Evolutionary conservation across 2,888 invertebrate genomes (phyloP).

Genomic region (Apamea anceps): DNA sequence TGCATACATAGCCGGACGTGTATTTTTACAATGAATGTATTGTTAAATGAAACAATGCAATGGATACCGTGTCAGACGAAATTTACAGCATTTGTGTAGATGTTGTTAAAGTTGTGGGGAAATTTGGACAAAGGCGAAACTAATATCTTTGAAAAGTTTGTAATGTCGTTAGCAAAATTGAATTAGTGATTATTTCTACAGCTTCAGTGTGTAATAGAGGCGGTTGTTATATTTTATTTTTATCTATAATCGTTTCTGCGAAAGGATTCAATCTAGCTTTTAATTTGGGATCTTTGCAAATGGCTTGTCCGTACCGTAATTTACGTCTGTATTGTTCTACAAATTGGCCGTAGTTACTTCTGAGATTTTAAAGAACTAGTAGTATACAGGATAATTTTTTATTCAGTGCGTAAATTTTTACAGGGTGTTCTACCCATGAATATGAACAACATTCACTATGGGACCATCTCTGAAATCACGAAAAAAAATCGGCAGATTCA

Average conservation of each 20-base stretch:
- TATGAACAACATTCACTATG: no score
- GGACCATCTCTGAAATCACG: no score
- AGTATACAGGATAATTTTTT: no score
- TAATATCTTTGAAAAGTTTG: constrained; percentile 41
- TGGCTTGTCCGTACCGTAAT: neutral
- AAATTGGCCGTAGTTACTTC: neutral
- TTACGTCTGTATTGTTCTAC: neutral
- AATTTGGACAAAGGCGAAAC: constrained; percentile 59
- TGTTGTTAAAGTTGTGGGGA: constrained; percentile 44
- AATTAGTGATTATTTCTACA: constrained; percentile 31
- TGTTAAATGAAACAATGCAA: constrained; percentile 77
- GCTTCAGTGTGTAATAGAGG: constrained; percentile 10
- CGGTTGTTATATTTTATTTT: constrained; percentile 3
- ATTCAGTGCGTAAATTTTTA: no score
- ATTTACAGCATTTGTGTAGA: constrained; percentile 54
- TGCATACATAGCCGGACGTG: constrained; percentile 69
- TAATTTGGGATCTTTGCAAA: neutral
- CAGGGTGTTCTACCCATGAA: no score
- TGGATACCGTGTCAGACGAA: constrained; percentile 69
- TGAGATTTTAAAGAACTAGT: neutral
- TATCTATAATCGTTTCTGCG: neutral
- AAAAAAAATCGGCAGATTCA: no score
- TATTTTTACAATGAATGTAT: constrained; percentile 73
- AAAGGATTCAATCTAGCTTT: neutral
- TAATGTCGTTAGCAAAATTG: constrained; percentile 26